Percentiles rank a stretch among this genome's conserved stretches.
These are phyloP conservation scores for Petrolisthes manimaculis DNA, from an alignment of 2,888 invertebrate genomes.

Conservation along the genomic window DNA sequence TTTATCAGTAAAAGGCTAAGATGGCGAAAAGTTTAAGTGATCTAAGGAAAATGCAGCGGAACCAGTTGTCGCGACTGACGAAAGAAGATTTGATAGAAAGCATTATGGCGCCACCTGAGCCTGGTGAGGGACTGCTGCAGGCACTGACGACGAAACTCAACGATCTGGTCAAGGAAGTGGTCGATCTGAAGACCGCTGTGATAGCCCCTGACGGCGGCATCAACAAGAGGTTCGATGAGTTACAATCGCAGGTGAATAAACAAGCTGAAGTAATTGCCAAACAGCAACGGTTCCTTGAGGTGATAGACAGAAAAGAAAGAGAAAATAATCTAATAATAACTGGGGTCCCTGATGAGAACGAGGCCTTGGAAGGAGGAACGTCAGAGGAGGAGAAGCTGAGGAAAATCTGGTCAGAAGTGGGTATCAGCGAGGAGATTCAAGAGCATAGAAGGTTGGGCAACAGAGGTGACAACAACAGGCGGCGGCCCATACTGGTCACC, in stretches of 20 bases:
- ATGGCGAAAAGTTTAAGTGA: too few relatives aligned
- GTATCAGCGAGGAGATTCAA: background rate
- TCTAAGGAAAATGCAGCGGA: too few relatives aligned
- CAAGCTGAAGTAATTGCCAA: slow-evolving; percentile 12
- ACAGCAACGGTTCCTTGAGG: slow-evolving; percentile 4
- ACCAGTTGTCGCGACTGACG: too few relatives aligned
- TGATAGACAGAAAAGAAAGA: slow-evolving; percentile 13
- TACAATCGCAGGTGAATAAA: slow-evolving; percentile 1
- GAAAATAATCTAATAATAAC: slow-evolving; percentile 1
- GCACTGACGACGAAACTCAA: too few relatives aligned
- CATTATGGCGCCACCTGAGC: too few relatives aligned
- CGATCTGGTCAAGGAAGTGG: too few relatives aligned
- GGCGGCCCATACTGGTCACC: background rate
- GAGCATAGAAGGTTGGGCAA: background rate
- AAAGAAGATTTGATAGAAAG: too few relatives aligned
- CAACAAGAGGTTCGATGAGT: too few relatives aligned
- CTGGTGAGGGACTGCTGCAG: too few relatives aligned
- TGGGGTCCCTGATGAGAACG: background rate
- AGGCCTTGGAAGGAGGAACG: background rate
- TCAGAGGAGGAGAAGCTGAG: background rate
- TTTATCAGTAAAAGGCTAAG: too few relatives aligned
- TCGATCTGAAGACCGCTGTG: too few relatives aligned
- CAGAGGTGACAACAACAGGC: background rate
- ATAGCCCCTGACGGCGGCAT: too few relatives aligned
- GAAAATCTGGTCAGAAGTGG: background rate